phyloP scores from a whole-genome alignment of 2,113 vertebrate species.

The Heloderma charlesbogerti region DNA sequence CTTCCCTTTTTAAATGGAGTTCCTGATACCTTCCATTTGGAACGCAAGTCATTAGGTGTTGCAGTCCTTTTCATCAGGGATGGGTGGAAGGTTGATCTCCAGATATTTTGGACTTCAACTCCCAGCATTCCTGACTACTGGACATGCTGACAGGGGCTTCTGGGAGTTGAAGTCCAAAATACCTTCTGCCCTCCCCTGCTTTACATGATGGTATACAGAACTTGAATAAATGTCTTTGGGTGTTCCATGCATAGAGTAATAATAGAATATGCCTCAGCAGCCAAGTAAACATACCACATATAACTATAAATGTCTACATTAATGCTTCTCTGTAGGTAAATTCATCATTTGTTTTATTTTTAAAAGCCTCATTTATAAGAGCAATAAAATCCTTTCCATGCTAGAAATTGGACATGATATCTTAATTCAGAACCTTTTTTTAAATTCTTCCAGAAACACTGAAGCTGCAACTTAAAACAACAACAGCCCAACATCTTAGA shows the following conservation, averaged over 20 bases:
- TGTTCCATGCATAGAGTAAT: conserved; percentile 9
- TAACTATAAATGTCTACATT: neutral
- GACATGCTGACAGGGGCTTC: no score
- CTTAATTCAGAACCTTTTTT: neutral
- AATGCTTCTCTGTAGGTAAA: neutral
- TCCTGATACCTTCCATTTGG: neutral
- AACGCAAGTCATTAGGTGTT: neutral
- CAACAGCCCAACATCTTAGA: neutral
- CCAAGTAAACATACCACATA: conserved; percentile 6
- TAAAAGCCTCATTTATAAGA: conserved; percentile 29
- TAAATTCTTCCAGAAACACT: neutral
- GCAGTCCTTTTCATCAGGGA: no score
- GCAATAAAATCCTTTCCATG: neutral
- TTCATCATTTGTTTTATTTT: conserved; percentile 2
- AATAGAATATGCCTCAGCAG: neutral
- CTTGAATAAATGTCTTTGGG: neutral
- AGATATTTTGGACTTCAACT: no score
- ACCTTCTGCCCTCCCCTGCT: no score
- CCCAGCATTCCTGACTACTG: no score
- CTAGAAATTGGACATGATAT: neutral
- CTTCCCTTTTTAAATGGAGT: neutral
- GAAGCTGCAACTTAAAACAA: neutral
- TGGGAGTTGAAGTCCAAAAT: no score
- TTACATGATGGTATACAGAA: conserved; percentile 21
- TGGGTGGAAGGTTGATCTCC: no score